Conservation (phyloP, 2,113 vertebrate genomes). For the Chaetops frenatus region DNA sequence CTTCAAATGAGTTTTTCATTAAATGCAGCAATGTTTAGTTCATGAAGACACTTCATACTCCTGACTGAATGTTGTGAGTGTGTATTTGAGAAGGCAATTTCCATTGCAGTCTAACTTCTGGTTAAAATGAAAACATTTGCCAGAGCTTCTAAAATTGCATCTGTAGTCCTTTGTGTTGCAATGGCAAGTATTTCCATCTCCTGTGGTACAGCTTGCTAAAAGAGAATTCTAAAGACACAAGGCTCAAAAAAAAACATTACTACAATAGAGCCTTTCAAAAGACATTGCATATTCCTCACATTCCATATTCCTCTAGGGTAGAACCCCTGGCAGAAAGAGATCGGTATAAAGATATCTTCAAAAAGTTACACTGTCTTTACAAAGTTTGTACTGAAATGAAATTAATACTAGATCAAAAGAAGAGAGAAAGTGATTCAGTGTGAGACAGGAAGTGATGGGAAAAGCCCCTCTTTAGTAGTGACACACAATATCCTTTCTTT, state of each 20-base stretch:
- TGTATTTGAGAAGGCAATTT: not conserved
- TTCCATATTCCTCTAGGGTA: not conserved
- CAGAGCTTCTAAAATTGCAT: not conserved
- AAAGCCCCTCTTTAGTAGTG: not conserved
- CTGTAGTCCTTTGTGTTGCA: not conserved
- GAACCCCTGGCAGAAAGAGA: not conserved
- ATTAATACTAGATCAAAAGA: not conserved
- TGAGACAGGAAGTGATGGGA: not conserved
- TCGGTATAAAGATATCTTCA: not conserved
- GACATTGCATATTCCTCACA: not conserved
- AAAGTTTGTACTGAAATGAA: not conserved
- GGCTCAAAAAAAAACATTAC: not conserved
- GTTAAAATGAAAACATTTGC: not conserved
- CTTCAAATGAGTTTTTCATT: not conserved
- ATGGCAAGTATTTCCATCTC: not conserved
- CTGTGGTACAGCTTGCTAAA: not conserved
- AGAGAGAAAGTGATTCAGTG: not conserved
- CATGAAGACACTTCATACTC: not conserved
- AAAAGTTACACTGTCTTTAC: not conserved
- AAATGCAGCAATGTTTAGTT: not conserved
- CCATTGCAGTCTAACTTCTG: not conserved
- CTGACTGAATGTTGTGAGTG: not conserved
- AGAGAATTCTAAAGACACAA: not conserved
- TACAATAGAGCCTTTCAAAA: not conserved
- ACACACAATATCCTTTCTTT: not conserved